phyloP scores from a whole-genome alignment of 2,797 vertebrate species.

The Hoplostethus atlanticus region DNA sequence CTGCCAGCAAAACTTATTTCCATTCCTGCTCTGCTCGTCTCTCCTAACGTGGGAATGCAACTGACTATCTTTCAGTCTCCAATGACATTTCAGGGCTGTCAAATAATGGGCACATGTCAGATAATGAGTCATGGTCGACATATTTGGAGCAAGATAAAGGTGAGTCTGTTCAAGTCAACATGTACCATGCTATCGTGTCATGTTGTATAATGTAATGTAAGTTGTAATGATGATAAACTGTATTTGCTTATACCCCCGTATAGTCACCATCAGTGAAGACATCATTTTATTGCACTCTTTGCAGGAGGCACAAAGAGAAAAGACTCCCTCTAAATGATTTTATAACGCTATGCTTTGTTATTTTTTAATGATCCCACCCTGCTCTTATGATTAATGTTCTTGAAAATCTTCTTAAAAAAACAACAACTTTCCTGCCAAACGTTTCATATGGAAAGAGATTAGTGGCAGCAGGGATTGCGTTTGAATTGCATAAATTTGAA shows the following conservation, averaged over 20 bases:
- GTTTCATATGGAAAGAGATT: no score
- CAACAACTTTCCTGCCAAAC: slow-evolving; percentile 32
- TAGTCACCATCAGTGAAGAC: slow-evolving; percentile 46
- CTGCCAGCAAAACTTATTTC: slow-evolving; percentile 66
- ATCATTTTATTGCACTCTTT: no score
- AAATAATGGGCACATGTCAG: slow-evolving; percentile 43
- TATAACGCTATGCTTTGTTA: neutral
- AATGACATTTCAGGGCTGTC: slow-evolving; percentile 74
- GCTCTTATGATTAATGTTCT: neutral
- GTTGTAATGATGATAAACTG: slow-evolving; percentile 48
- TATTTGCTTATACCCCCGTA: slow-evolving; percentile 15
- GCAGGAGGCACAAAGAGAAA: slow-evolving; percentile 12
- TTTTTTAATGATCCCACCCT: no score
- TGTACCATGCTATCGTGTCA: slow-evolving; percentile 46
- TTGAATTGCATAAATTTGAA: no score
- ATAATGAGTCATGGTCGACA: slow-evolving; percentile 64
- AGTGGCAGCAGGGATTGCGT: no score
- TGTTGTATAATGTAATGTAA: slow-evolving; percentile 61
- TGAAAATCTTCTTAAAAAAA: slow-evolving; percentile 23
- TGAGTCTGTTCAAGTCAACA: slow-evolving; percentile 68
- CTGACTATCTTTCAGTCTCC: slow-evolving; percentile 62
- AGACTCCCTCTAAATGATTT: neutral
- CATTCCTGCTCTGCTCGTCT: slow-evolving; percentile 42
- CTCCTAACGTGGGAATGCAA: slow-evolving; percentile 24
- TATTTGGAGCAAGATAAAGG: slow-evolving; percentile 73